These are phyloP conservation scores for Limnothrissa miodon DNA, from an alignment of 2,113 vertebrate genomes.

Conservation along the genomic window DNA sequence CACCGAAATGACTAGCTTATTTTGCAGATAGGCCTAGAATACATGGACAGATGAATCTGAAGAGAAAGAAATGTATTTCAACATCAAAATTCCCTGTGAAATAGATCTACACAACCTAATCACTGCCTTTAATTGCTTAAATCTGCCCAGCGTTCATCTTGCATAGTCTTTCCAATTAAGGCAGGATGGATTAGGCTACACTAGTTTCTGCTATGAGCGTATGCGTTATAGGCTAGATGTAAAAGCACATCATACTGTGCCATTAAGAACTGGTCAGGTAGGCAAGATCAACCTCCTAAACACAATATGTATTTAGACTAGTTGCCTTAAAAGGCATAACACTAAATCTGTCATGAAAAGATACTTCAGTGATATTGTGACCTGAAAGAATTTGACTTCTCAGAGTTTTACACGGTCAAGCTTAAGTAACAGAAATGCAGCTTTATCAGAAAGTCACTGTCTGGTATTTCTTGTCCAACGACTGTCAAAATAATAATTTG, in stretches of 20 bases:
- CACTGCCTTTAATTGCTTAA: background rate
- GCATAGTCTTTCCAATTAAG: background rate
- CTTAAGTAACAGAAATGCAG: background rate
- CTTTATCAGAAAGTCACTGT: background rate
- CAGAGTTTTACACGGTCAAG: background rate
- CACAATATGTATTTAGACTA: background rate
- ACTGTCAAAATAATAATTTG: background rate
- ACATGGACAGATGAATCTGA: conserved; percentile 41
- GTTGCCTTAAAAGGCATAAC: background rate
- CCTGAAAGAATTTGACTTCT: background rate
- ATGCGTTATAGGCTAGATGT: background rate
- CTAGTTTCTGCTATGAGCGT: background rate
- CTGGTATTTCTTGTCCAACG: background rate
- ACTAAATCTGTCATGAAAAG: background rate
- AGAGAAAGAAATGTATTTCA: background rate
- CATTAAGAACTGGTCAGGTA: background rate
- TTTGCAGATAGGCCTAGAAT: conserved; percentile 34
- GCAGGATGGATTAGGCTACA: conserved; percentile 3
- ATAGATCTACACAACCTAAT: background rate
- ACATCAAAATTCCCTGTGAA: conserved; percentile 2
- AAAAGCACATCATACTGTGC: background rate
- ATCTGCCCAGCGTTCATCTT: background rate
- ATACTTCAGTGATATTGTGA: background rate
- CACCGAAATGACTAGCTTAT: conserved; percentile 55
- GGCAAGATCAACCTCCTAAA: background rate